Evolutionary conservation across 1,140 invertebrate species (phyloP).

Genomic region (Caenorhabditis remanei): DNA sequence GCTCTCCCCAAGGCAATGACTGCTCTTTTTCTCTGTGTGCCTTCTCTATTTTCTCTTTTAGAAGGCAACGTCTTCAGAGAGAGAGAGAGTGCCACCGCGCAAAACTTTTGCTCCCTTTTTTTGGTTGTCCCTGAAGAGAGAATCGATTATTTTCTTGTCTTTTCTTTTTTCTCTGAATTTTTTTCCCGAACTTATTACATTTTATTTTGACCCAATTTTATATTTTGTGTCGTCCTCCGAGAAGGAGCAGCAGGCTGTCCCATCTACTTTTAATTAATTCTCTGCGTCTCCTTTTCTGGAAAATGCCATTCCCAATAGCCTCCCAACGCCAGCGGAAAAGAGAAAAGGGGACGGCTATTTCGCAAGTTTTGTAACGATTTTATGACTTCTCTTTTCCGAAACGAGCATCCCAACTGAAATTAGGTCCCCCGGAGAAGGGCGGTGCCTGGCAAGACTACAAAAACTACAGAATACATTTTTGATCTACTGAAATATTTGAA

Average conservation of each 20-base stretch:
- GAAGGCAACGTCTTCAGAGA: constrained; percentile 17
- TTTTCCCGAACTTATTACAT: background rate
- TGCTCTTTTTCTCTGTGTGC: background rate
- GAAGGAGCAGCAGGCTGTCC: background rate
- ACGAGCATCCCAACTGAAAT: too few relatives aligned
- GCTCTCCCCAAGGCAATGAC: background rate
- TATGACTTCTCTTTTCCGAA: constrained; percentile 2
- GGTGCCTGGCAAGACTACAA: background rate
- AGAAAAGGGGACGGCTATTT: background rate
- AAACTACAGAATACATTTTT: background rate
- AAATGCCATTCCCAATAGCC: background rate
- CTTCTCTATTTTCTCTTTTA: background rate
- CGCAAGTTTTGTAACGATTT: constrained; percentile 49
- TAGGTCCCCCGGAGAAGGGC: constrained; percentile 2
- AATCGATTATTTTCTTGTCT: background rate
- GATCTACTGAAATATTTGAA: background rate
- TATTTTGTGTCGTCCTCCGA: background rate
- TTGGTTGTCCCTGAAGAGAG: background rate
- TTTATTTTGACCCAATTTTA: too few relatives aligned
- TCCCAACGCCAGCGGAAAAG: background rate
- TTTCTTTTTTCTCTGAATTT: background rate
- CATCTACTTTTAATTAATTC: constrained; percentile 44
- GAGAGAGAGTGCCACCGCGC: constrained; percentile 32
- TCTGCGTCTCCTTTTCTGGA: constrained; percentile 6
- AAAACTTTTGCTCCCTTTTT: constrained; percentile 48